Evolutionary conservation across 2,113 vertebrate genomes (phyloP).

Genomic region (Phodopus roborovskii): DNA sequence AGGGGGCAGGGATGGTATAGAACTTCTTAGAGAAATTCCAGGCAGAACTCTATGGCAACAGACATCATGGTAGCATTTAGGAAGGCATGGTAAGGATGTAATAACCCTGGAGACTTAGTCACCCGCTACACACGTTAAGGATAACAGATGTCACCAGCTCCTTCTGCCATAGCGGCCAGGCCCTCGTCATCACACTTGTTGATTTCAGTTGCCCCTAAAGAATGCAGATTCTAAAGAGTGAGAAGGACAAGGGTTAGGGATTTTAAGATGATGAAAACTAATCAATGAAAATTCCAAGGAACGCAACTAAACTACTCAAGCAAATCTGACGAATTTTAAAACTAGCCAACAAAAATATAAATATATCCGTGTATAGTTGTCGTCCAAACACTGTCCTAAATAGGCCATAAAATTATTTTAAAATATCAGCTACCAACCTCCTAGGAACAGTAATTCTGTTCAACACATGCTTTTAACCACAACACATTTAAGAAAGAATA

Average conservation of each 20-base stretch:
- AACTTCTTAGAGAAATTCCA: background rate
- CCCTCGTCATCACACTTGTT: background rate
- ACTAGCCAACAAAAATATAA: constrained; percentile 23
- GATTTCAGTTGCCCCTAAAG: background rate
- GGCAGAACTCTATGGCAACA: background rate
- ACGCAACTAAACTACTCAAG: background rate
- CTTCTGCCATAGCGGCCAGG: background rate
- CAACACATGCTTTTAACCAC: constrained; percentile 14
- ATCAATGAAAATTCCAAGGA: background rate
- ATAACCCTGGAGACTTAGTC: background rate
- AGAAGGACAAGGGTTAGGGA: background rate
- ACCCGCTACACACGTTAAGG: background rate
- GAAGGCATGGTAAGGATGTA: background rate
- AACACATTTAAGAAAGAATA: constrained; percentile 57
- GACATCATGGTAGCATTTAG: background rate
- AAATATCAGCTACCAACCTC: constrained; percentile 14
- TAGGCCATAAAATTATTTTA: background rate
- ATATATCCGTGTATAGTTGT: background rate
- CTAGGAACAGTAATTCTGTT: background rate
- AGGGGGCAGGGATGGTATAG: background rate
- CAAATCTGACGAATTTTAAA: background rate
- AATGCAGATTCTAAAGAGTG: background rate
- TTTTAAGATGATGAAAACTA: background rate
- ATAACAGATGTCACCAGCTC: background rate
- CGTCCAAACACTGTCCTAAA: background rate